Base-by-base conservation (phyloP, 2,888 invertebrate genomes). In the Drosophila tripunctata region DNA sequence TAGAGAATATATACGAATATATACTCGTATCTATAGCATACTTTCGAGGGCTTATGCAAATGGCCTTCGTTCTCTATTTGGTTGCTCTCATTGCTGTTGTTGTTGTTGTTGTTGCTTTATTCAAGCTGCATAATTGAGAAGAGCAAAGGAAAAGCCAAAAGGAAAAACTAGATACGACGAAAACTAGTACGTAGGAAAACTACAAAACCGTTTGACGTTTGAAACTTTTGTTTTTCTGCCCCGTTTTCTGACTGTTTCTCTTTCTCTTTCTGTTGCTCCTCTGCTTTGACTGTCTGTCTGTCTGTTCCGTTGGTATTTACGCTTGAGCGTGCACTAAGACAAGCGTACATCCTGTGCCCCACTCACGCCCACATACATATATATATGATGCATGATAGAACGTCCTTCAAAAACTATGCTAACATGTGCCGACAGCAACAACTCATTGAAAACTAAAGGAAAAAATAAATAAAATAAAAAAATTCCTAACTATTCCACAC, bases 91-190 rank as follows among this genome's bases (percentile, higher is more conserved):
- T 51, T 62, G 48, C 30, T 61, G 30, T 17, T 44, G 36, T 35
- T 31, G 31, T 40, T 62, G 51, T 45, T 48, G 31, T 45, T 43
- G 58, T 58, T 54, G 65, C 67, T 70, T 74, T 68, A 67, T 68
- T 74, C 79, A 65, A 62, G 83, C 83, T 70, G 78, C 81, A 81
- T 81, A 81, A 81, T 81, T 81, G 81, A 83, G 75, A 61, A 71
- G 71, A 50, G 61, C 45, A 58, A 30, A 55, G 38, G 43, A 51
- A 65, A 40, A 66, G 45, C 45, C 52, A 61, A 33, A 47, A 52
- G 58, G 12, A 44, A 52, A 56, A 58, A 41, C 55, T 30, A 54
- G 71, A 47, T 56, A 33, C 38, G 36, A 61, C 36, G 36, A 35
- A 38, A 52, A 50, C 55, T 52, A 50, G 27, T 56, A 27, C 48